Evolutionary conservation across 2,113 vertebrate genomes (phyloP), one percentile per base, ranked within the genome.

Genomic region (Triplophysa tibetana): DNA sequence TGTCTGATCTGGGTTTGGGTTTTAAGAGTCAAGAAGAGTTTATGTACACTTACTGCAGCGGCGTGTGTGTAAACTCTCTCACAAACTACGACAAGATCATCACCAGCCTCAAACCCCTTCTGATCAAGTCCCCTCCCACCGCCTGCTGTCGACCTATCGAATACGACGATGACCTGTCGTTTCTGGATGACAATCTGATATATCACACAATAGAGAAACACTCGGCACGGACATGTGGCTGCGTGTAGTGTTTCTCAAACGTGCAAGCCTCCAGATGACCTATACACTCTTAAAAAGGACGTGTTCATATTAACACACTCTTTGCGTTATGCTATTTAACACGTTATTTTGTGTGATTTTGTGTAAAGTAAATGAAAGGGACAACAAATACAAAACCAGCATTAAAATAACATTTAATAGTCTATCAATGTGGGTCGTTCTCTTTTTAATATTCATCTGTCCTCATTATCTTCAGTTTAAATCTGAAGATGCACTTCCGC

Each of bases 71-170:
- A n/a, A 94, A 94, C 67, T 94, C 94, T 0, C 94, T 97, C 88
- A 97, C 94, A 24, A 96, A 93, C 65, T 98, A 98, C 0, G 97
- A 98, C 89, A 96, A 96, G 89, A 98, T 98, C 89, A 87, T 98
- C 50, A 94, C 93, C 89, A 96, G 95, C 73, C 90, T 98, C 83
- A 92, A 60, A 43, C 23, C 91, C 86, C 88, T 97, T 82, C 92
- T 90, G 45, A 89, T 87, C 84, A 95, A 97, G 91, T 93, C 89
- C 0, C 94, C 93, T 50, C 79, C 87, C 19, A 93, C 92, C 86
- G 93, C 95, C 29, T 98, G 97, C 87, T 98, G 97, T 85, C 93
- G 97, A 85, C 97, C 97, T 66, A 92, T 90, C 43, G 94, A 95
- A 24, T 98, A 94, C 11, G 97, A 98, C 19, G 96, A 97, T 2